These are phyloP conservation scores for Aphodius granarius DNA, from an alignment of 2,888 invertebrate genomes.

Conservation along the genomic window DNA sequence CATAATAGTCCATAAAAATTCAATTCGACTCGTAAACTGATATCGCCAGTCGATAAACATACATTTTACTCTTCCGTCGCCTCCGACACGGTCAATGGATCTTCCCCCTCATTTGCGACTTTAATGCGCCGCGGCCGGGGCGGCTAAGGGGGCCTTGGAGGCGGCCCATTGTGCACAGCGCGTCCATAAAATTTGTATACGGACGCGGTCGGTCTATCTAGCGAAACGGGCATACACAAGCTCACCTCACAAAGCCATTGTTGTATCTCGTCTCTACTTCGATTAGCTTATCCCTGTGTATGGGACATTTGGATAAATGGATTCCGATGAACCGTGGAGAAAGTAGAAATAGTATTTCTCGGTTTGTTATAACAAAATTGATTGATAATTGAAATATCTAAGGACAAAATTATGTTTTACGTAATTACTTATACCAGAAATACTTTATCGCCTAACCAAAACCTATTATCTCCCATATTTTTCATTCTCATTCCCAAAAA, in stretches of 20 bases:
- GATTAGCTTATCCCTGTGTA: too few species aligned
- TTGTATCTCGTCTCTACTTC: too few species aligned
- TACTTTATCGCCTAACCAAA: too few species aligned
- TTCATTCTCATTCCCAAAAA: too few species aligned
- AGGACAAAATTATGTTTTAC: too few species aligned
- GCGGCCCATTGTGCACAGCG: neutral
- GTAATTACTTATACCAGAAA: too few species aligned
- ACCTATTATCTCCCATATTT: too few species aligned
- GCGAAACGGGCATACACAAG: neutral
- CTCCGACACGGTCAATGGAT: slow-evolving; percentile 10
- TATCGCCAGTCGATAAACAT: slow-evolving; percentile 11
- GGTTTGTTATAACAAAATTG: too few species aligned
- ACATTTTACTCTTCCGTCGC: slow-evolving; percentile 10
- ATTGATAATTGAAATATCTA: too few species aligned
- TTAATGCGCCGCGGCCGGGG: neutral
- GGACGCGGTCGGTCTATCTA: neutral
- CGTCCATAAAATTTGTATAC: neutral
- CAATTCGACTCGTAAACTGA: slow-evolving; percentile 10
- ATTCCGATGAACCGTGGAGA: too few species aligned
- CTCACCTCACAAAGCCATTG: neutral
- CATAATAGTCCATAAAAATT: slow-evolving; percentile 13
- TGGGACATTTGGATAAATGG: too few species aligned
- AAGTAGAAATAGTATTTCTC: too few species aligned
- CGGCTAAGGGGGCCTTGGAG: neutral
- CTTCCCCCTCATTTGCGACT: slow-evolving; percentile 10